Base-by-base conservation (phyloP, 2,113 vertebrate genomes). In the Plestiodon gilberti region DNA sequence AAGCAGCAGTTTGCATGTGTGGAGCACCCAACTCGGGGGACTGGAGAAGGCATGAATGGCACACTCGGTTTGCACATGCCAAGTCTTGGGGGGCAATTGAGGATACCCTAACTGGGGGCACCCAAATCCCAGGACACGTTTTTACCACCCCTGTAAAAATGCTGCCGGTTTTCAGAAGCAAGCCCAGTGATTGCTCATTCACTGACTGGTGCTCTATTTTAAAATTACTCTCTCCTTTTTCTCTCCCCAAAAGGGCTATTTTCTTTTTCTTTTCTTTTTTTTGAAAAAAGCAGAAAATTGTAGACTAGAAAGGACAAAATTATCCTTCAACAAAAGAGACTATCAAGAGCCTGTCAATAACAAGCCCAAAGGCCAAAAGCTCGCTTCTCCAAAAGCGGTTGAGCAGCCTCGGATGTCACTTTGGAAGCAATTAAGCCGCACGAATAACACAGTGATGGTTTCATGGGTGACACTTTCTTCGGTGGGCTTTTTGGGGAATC, bases 341-440 rank as follows among this genome's bases (percentile, higher is more conserved):
- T 88, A 93, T 94, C 93, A 94, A 79, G 77, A 90, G 87, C 89
- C 92, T 89, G 90, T 95, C 93, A 95, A 95, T 94, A 95, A 94
- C 17, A 74, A 94, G 92, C 90, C 94, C 93, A 94, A 93, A 94
- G 93, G 93, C 93, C 94, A 92, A 93, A 94, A 30, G 9, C 11
- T 23, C 4, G 90, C 84, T 86, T 91, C 89, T 83, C 91, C 85
- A 91, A 93, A 70, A 94, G 90, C 90, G 92, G 79, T 88, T 87
- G 91, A 73, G 90, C 88, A 87, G 89, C 83, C 79, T 74, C 1
- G 0, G 25, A 4, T 11, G 78, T 85, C 88, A 78, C 91, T 94
- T 91, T 85, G 71, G 91, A 91, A 92, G 93, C 95, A 94, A 95
- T 95, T 95, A 94, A 93, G 90, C 89, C 82, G 90, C 62, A 81